phyloP scores from a whole-genome alignment of 1,140 invertebrate genomes.

The Nasonia longicornis region DNA sequence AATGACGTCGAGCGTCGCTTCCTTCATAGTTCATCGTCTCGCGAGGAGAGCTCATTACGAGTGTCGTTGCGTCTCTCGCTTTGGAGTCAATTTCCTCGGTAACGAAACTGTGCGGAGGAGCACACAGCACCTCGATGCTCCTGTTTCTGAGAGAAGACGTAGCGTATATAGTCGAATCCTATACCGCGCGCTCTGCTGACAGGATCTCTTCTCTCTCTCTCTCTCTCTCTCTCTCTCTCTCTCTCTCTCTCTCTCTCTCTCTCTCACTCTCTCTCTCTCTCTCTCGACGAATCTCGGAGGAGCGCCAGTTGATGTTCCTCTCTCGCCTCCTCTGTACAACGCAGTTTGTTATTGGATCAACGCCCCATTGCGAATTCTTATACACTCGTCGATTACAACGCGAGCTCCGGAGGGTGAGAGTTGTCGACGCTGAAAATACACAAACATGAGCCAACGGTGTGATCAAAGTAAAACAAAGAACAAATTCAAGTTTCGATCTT shows the following conservation, averaged over 20 bases:
- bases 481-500: not conserved
- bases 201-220: not conserved
- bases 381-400: not conserved
- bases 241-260: not conserved
- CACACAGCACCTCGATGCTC: not conserved
- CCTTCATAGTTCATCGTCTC: constrained; percentile 17
- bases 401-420: too few relatives aligned
- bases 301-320: not conserved
- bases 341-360: not conserved
- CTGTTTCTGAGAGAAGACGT: not conserved
- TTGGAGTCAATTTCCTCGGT: constrained; percentile 20
- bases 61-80: not conserved
- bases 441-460: not conserved
- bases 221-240: not conserved
- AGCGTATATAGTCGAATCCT: constrained; percentile 4
- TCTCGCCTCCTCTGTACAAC: not conserved
- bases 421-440: not conserved
- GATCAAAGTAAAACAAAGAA: not conserved
- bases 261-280: not conserved
- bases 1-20: constrained; percentile 1
- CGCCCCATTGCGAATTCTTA: not conserved
- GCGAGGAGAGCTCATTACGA: constrained; percentile 1
- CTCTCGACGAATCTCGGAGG: not conserved
- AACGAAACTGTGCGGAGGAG: not conserved
- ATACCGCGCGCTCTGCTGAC: not conserved